Base-by-base conservation (phyloP, 2,888 invertebrate species). In the Auanema sp. region DNA sequence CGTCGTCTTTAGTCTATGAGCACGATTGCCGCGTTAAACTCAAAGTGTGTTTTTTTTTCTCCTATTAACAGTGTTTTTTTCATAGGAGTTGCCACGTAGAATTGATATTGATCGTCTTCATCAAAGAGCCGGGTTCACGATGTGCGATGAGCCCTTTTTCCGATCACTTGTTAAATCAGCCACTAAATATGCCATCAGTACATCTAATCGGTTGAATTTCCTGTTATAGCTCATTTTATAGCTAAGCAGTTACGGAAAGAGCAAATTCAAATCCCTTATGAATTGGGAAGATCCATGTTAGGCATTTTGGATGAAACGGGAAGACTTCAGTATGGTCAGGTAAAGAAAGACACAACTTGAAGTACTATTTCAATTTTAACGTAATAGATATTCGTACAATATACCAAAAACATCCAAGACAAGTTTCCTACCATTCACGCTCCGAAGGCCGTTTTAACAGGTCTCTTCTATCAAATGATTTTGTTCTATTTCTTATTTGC, bases 231-330 rank as follows among this genome's bases (percentile, higher is more conserved):
- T 4, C 5, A 6, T n/a, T 21, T 68, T 63, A 23, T 56, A 68
- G 66, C 66, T 2, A 50, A 47, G n/a, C 66, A 68, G 49, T 58
- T 71, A n/a, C 51, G 69, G 18, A 54, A 74, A 44, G 67, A 68
- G 58, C 71, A 74, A 57, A 74, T 74, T 12, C 68, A 66, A 43
- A 68, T 74, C 51, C 74, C 74, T 2, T 54, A 50, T n/a, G 58
- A 70, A 0, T 64, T 66, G 1, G 75, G 75, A 2, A 68, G 82
- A 14, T 74, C 77, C 18, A 74, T 81, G 77, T 71, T 82, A 55
- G 82, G 82, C 18, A 72, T 81, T 1, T 69, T 78, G 14, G 82
- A 82, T 47, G 82, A 82, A 50, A 75, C 76, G 2, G 80, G 81
- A 16, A 60, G 65, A 5, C 63, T 71, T 24, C 73, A 73, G 49